Base-by-base conservation (phyloP, 2,113 vertebrate genomes). In the Hippopotamus amphibius region DNA sequence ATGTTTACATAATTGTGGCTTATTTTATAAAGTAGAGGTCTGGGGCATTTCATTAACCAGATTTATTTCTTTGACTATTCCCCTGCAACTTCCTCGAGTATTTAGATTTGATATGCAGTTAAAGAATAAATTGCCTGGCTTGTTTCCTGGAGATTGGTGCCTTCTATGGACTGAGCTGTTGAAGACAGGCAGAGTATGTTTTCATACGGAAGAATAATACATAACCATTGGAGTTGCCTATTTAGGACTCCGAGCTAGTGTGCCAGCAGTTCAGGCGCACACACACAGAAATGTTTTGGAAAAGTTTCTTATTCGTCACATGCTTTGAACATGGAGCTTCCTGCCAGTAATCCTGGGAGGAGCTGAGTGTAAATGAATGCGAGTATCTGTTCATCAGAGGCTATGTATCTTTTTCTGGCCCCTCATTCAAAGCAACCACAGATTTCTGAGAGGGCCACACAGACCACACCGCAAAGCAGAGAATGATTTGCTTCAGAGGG, bases 21-120 rank as follows among this genome's bases (percentile, higher is more conserved):
- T 96, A 92, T 90, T 97, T 97, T 92, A 98, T 89, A 97, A 98
- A 96, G 21, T 55, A 86, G 10, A 21, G 84, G 48, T 97, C 66
- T 81, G 12, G 1, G 41, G 69, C 21, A 33, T 50, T 94, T 91
- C 85, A 95, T 68, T 65, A 98, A 9, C 63, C 83, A 87, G 65
- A 30, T 94, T 80, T 53, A 71, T 95, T 97, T 97, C 90, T 92
- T 65, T 59, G 28, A 55, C 19, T 26, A 63, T 61, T 69, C 50
- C 71, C 84, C 55, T 86, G 86, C 46, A 92, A 88, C 95, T 87
- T 95, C 89, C 71, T 92, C 71, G 76, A 69, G 61, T 77, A 81
- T 72, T 95, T 95, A 85, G 74, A 88, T 90, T 92, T 71, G 84
- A 89, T 59, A 53, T 83, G 84, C 87, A 91, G 92, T 82, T 95